Conservation (phyloP, 2,113 vertebrate genomes). For the Bufo bufo region DNA sequence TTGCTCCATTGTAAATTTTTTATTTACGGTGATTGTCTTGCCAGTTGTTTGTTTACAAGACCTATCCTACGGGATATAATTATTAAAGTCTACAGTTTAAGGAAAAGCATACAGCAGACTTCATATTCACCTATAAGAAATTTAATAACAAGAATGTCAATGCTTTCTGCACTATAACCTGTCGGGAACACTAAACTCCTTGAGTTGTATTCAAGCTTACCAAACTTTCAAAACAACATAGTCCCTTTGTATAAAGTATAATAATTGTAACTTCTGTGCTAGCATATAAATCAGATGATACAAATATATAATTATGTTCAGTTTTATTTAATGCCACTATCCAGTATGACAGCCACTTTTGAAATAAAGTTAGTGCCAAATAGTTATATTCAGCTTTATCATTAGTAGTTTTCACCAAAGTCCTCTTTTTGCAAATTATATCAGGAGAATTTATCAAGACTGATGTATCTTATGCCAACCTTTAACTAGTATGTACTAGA, state of each 20-base stretch:
- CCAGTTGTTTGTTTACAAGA: neutral
- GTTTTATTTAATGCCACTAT: too few relatives aligned
- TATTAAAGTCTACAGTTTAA: slow-evolving; percentile 17
- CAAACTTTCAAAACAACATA: neutral
- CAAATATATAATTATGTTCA: neutral
- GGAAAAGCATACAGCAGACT: neutral
- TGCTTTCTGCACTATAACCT: neutral
- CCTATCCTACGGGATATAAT: slow-evolving; percentile 19
- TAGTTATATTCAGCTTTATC: too few relatives aligned
- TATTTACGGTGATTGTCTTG: slow-evolving; percentile 10
- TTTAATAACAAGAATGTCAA: slow-evolving; percentile 22
- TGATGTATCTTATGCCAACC: too few relatives aligned
- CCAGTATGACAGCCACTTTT: too few relatives aligned
- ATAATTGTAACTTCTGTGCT: neutral
- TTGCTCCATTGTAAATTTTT: neutral
- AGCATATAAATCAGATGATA: neutral
- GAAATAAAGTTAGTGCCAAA: too few relatives aligned
- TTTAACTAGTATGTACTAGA: too few relatives aligned
- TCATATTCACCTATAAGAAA: slow-evolving; percentile 23
- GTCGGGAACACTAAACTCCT: neutral
- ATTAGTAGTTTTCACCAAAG: too few relatives aligned
- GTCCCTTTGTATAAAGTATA: neutral
- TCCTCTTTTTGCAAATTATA: too few relatives aligned
- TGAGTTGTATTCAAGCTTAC: neutral
- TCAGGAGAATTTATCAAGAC: too few relatives aligned